Evolutionary conservation across 2,113 vertebrate genomes (phyloP).

Genomic region (Herpailurus yagouaroundi): DNA sequence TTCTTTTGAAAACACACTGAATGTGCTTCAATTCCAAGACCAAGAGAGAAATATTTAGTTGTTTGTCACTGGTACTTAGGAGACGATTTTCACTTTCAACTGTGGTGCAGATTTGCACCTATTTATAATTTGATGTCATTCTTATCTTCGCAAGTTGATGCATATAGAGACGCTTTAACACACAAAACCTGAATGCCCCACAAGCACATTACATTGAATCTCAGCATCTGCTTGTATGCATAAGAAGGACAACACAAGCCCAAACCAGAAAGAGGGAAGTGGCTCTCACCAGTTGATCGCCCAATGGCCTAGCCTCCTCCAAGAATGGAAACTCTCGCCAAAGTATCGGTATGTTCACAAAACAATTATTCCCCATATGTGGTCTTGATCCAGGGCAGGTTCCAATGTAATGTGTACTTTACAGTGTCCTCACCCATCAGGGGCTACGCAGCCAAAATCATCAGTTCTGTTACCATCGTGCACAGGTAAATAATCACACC

Average conservation of each 20-base stretch:
- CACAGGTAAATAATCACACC: neutral
- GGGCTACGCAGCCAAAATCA: neutral
- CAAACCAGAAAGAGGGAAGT: neutral
- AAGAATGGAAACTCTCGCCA: neutral
- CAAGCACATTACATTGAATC: neutral
- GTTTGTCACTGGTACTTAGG: neutral
- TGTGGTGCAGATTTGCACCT: neutral
- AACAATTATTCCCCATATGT: neutral
- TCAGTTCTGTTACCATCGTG: neutral
- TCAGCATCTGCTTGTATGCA: neutral
- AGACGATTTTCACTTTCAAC: constrained; percentile 23
- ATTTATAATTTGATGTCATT: neutral
- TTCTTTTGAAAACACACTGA: constrained; percentile 29
- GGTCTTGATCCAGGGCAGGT: neutral
- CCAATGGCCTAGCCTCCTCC: no score
- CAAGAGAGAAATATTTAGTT: neutral
- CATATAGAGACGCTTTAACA: neutral
- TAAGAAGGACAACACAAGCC: neutral
- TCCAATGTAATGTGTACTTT: neutral
- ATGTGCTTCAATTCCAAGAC: neutral
- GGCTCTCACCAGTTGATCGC: neutral
- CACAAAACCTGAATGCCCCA: neutral
- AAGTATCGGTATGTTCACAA: neutral
- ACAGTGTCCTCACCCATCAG: neutral
- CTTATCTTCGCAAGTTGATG: neutral